Percentiles rank a stretch among this genome's conserved stretches.
These are phyloP conservation scores for Protula sp. DNA, from an alignment of 2,888 invertebrate species.

Conservation along the genomic window DNA sequence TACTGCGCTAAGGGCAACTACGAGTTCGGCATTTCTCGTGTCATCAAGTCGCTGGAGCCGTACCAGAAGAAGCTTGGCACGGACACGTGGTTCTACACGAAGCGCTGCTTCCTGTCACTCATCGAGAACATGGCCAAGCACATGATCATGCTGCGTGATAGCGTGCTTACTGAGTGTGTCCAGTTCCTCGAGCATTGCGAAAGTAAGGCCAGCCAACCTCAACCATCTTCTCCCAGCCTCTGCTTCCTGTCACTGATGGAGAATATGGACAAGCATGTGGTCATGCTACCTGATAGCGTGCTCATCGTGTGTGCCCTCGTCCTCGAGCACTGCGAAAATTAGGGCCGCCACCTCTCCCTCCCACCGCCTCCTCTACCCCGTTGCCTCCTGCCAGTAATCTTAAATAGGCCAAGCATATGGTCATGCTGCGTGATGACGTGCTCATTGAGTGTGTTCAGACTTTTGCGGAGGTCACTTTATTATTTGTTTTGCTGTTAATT, in stretches of 20 bases:
- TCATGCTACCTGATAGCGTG: slow-evolving; percentile 79
- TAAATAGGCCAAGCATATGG: slow-evolving; percentile 81
- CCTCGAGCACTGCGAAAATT: slow-evolving; percentile 79
- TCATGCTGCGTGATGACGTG: slow-evolving; percentile 79
- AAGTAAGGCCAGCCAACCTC: too few relatives aligned
- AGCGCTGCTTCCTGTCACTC: slow-evolving; percentile 88
- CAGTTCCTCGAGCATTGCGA: slow-evolving; percentile 87
- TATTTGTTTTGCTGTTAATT: too few relatives aligned
- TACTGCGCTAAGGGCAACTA: slow-evolving; percentile 99
- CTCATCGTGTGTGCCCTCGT: slow-evolving; percentile 82
- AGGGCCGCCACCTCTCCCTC: slow-evolving; percentile 22
- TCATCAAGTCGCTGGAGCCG: slow-evolving; percentile 93
- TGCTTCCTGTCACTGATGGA: slow-evolving; percentile 90
- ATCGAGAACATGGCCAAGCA: slow-evolving; percentile 86
- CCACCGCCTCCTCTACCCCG: background rate
- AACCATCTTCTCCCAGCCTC: too few relatives aligned
- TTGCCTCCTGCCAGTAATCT: too few relatives aligned
- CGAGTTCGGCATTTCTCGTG: slow-evolving; percentile 94
- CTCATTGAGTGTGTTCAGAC: slow-evolving; percentile 83
- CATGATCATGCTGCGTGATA: slow-evolving; percentile 79
- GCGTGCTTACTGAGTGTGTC: slow-evolving; percentile 79
- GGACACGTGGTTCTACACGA: slow-evolving; percentile 98
- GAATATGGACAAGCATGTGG: slow-evolving; percentile 83
- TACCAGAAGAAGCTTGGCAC: slow-evolving; percentile 91
- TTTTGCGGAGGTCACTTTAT: too few relatives aligned